These are phyloP conservation scores for Grus americana DNA, from an alignment of 2,113 vertebrate species.

Conservation along the genomic window DNA sequence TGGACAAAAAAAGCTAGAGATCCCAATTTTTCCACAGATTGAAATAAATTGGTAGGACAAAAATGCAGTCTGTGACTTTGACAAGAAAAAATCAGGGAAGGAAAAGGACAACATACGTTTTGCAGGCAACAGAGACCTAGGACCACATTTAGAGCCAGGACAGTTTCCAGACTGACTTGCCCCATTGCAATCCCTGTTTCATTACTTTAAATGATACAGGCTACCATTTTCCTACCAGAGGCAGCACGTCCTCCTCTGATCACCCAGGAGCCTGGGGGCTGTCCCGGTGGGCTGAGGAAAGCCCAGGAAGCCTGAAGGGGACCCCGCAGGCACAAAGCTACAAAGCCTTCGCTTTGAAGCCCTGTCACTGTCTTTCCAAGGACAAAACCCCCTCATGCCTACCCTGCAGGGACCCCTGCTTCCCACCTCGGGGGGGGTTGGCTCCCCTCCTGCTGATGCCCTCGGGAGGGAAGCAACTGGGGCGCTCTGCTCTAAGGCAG, in stretches of 20 bases:
- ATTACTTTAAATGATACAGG: not conserved
- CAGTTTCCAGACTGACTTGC: not conserved
- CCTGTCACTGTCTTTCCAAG: not conserved
- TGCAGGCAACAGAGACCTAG: not conserved
- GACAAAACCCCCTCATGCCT: not conserved
- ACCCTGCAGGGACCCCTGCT: not conserved
- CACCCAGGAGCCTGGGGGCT: not conserved
- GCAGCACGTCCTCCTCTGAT: not conserved
- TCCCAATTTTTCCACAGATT: not conserved
- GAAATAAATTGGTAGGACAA: not conserved
- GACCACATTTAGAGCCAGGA: not conserved
- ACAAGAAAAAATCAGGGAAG: not conserved
- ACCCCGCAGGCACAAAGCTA: not conserved
- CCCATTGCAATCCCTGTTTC: not conserved
- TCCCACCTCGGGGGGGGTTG: accelerated
- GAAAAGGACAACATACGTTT: not conserved
- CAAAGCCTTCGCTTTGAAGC: not conserved
- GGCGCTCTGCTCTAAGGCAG: not conserved
- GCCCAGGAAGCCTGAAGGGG: not conserved
- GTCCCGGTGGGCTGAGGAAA: not conserved
- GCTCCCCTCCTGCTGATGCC: not conserved
- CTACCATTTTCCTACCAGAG: not conserved
- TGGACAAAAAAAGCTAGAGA: not conserved
- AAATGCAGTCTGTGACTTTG: not conserved
- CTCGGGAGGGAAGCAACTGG: not conserved